These are phyloP conservation scores for Ceryle rudis DNA, from an alignment of 2,797 vertebrate species.

Conservation along the genomic window DNA sequence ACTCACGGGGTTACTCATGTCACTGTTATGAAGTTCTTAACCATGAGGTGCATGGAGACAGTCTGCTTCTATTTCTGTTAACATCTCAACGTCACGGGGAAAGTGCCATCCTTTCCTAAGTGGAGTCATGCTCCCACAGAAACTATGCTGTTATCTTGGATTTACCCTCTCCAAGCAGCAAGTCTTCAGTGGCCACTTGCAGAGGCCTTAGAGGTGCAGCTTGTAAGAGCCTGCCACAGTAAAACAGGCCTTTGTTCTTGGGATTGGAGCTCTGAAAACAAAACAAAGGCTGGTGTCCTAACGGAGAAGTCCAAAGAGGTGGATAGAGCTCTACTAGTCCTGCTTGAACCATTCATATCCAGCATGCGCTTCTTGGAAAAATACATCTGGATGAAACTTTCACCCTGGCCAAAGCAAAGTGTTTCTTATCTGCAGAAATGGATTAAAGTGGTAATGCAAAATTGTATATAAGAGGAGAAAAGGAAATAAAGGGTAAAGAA, in stretches of 20 bases:
- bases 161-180: neutral
- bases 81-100: neutral
- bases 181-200: neutral
- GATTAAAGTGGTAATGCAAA: neutral
- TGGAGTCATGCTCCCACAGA: neutral
- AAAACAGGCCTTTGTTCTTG: neutral
- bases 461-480: neutral
- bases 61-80: conserved; percentile 39
- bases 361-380: neutral
- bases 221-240: neutral
- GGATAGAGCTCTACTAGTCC: neutral
- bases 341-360: neutral
- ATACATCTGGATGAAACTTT: neutral
- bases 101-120: neutral
- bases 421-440: neutral
- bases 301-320: neutral
- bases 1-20: neutral
- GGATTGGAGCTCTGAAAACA: neutral
- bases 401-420: neutral
- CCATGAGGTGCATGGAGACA: neutral
- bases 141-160: neutral
- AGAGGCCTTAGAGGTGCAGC: neutral
- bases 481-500: neutral
- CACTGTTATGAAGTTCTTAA: conserved; percentile 34
- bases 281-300: neutral